These are phyloP conservation scores for Suillia variegata DNA, from an alignment of 2,888 invertebrate species.

Conservation along the genomic window DNA sequence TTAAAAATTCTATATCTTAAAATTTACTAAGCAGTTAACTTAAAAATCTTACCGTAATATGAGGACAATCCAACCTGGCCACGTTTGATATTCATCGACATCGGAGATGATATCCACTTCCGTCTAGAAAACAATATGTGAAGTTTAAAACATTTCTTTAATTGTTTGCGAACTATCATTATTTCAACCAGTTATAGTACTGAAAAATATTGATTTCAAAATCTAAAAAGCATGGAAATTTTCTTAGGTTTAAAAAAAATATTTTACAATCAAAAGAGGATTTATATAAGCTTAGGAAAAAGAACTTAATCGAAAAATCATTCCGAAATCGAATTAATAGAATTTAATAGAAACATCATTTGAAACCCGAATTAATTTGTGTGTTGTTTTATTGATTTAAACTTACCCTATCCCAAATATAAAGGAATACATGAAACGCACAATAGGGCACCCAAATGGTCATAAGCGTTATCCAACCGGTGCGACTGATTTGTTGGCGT, in stretches of 20 bases:
- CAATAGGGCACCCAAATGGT: slow-evolving; percentile 89
- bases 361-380: not conserved
- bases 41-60: slow-evolving; percentile 66
- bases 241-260: too few species aligned
- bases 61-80: slow-evolving; percentile 95
- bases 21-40: too few species aligned
- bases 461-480: slow-evolving; percentile 66
- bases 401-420: slow-evolving; percentile 94
- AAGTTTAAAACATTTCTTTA: slow-evolving; percentile 19
- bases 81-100: slow-evolving; percentile 95
- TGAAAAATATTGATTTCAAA: not conserved
- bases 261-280: too few species aligned
- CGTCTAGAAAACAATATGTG: slow-evolving; percentile 78
- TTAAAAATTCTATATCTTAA: too few species aligned
- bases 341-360: slow-evolving; percentile 3
- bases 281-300: too few species aligned
- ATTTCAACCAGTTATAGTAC: too few species aligned
- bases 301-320: too few species aligned
- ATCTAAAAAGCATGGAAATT: not conserved
- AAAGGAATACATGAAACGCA: slow-evolving; percentile 86
- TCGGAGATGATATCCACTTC: slow-evolving; percentile 96
- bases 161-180: too few species aligned
- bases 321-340: not conserved
- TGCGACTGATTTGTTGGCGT: slow-evolving; percentile 84
- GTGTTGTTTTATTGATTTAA: not conserved